Evolutionary conservation across 1,140 invertebrate genomes (phyloP).

Genomic region (Drosophila tropicalis): DNA sequence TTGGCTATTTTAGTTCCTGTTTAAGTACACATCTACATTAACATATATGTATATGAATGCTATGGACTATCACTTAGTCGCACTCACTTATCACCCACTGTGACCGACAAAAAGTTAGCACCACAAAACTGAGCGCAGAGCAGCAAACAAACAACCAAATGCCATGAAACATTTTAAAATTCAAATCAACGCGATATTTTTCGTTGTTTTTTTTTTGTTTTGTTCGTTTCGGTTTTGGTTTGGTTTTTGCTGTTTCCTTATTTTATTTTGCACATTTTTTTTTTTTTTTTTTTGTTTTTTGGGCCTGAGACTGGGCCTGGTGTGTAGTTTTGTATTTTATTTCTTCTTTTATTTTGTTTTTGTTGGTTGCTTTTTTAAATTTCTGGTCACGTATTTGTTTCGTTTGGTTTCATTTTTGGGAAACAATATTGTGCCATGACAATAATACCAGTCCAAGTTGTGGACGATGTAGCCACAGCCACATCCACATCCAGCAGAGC

Average conservation of each 20-base stretch:
- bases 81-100: slow-evolving; percentile 32
- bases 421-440: slow-evolving; percentile 79
- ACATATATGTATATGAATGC: not conserved
- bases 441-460: slow-evolving; percentile 69
- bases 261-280: slow-evolving; percentile 16
- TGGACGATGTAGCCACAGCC: slow-evolving; percentile 28
- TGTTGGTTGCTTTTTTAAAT: slow-evolving; percentile 63
- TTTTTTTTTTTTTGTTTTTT: not conserved
- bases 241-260: slow-evolving; percentile 54
- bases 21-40: not conserved
- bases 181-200: slow-evolving; percentile 73
- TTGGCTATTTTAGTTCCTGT: not conserved
- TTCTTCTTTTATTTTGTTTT: slow-evolving; percentile 46
- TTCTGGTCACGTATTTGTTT: slow-evolving; percentile 81
- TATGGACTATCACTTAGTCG: slow-evolving; percentile 9
- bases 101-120: slow-evolving; percentile 52
- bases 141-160: slow-evolving; percentile 62
- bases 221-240: slow-evolving; percentile 39
- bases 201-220: slow-evolving; percentile 68
- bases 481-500: slow-evolving; percentile 11
- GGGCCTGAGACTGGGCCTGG: slow-evolving; percentile 2
- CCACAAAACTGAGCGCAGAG: slow-evolving; percentile 46
- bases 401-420: slow-evolving; percentile 76
- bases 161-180: slow-evolving; percentile 80
- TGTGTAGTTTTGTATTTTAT: slow-evolving; percentile 51